phyloP scores from a whole-genome alignment of 2,797 vertebrate genomes.

The Tachyglossus aculeatus region DNA sequence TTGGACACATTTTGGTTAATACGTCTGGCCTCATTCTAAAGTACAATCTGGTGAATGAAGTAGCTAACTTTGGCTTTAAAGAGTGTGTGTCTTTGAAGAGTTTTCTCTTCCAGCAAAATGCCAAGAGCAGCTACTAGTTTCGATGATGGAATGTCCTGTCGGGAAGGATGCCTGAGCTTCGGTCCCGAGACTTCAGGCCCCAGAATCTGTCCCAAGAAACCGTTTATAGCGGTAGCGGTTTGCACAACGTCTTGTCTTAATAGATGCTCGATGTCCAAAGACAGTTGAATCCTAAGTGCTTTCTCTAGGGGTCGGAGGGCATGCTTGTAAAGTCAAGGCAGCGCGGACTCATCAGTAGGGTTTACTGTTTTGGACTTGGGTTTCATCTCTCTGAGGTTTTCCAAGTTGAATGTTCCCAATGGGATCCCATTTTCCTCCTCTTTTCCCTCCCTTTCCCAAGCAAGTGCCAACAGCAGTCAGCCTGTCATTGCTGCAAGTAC shows the following conservation, averaged over 20 bases:
- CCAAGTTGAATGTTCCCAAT: background rate
- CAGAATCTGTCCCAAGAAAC: no score
- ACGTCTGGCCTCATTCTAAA: slow-evolving; percentile 6
- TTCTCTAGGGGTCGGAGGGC: accelerated
- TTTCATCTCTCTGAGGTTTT: background rate
- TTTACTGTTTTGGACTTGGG: background rate
- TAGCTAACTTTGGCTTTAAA: background rate
- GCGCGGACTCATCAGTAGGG: accelerated
- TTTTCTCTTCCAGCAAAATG: background rate
- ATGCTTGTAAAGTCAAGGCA: accelerated
- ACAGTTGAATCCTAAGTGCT: background rate
- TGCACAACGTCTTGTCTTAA: no score
- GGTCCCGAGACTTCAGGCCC: no score
- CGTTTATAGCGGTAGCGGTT: no score
- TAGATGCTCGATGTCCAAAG: background rate
- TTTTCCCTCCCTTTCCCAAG: accelerated
- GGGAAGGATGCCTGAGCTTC: no score
- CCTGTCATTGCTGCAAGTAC: background rate
- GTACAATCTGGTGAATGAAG: slow-evolving; percentile 9
- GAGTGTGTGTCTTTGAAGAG: background rate
- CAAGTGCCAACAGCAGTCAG: background rate
- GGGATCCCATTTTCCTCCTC: accelerated
- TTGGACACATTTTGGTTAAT: slow-evolving; percentile 10
- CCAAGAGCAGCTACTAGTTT: background rate
- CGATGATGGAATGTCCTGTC: no score